phyloP scores from a whole-genome alignment of 2,113 vertebrate species.

The Oplegnathus fasciatus region DNA sequence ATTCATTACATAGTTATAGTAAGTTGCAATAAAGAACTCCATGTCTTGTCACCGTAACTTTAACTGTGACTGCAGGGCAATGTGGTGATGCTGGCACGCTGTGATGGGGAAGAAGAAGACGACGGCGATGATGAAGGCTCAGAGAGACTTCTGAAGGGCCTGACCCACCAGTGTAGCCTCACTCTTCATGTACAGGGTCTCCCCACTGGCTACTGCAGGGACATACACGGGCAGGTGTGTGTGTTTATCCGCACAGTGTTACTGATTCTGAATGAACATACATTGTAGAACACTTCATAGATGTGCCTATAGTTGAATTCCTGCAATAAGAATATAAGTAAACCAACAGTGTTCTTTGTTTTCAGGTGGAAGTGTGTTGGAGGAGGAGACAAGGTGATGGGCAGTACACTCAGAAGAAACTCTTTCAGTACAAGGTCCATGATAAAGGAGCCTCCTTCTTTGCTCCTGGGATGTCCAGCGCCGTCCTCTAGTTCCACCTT shows the following conservation, averaged over 20 bases:
- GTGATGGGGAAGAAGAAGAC: conserved; percentile 73
- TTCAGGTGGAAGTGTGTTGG: conserved; percentile 90
- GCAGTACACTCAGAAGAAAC: conserved; percentile 68
- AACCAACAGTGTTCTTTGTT: not conserved
- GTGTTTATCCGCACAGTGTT: not conserved
- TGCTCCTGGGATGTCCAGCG: conserved; percentile 90
- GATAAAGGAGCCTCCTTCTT: conserved; percentile 94
- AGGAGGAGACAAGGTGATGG: conserved; percentile 65
- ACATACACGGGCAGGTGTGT: conserved; percentile 94
- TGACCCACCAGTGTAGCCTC: conserved; percentile 91
- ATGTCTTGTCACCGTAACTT: not conserved
- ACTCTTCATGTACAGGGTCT: conserved; percentile 90
- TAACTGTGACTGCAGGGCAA: conserved; percentile 85
- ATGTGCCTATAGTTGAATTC: not conserved
- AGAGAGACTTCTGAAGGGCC: conserved; percentile 83
- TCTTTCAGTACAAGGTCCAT: conserved; percentile 95
- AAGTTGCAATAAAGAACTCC: too few species aligned
- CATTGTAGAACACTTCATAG: not conserved
- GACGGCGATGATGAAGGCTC: conserved; percentile 77
- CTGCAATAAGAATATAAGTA: not conserved
- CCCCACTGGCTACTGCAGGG: conserved; percentile 93
- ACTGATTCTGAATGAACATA: not conserved
- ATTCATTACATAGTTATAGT: too few species aligned
- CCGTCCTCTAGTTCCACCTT: conserved; percentile 86
- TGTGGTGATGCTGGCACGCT: conserved; percentile 88